Conservation (phyloP, 2,113 vertebrate genomes). For the Petrocephalus microphthalmus region DNA sequence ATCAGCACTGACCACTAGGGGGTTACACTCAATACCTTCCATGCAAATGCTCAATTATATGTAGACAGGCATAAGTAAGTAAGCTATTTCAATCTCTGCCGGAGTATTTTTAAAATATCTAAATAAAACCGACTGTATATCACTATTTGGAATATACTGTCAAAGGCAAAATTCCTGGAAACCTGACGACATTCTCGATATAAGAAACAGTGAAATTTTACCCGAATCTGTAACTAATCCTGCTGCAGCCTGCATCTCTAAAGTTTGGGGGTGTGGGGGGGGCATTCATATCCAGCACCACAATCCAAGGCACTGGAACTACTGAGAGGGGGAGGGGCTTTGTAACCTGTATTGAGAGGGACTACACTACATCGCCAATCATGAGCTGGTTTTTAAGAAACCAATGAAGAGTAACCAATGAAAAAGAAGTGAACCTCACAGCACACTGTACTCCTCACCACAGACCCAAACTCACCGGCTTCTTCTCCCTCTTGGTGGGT, state of each 20-base stretch:
- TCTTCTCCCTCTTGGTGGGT: constrained; percentile 89
- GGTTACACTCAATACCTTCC: neutral
- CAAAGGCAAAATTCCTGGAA: constrained; percentile 5
- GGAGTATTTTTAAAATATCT: neutral
- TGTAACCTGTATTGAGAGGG: neutral
- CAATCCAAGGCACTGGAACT: neutral
- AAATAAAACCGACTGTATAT: neutral
- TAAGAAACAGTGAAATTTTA: neutral
- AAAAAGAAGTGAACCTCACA: neutral
- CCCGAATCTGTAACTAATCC: neutral
- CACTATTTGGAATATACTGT: neutral
- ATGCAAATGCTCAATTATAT: neutral
- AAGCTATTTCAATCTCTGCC: neutral
- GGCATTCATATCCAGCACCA: neutral
- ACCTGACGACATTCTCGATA: neutral
- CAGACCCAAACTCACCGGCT: constrained; percentile 72
- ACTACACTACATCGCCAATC: neutral
- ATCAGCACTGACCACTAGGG: neutral
- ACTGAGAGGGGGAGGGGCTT: neutral
- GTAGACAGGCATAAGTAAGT: neutral
- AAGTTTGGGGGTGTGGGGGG: neutral
- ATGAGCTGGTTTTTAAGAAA: neutral
- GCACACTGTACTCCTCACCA: neutral
- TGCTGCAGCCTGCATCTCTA: neutral
- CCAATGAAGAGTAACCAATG: neutral